These are phyloP conservation scores for Bombus pyrosoma DNA, from an alignment of 1,140 invertebrate species.

Conservation along the genomic window DNA sequence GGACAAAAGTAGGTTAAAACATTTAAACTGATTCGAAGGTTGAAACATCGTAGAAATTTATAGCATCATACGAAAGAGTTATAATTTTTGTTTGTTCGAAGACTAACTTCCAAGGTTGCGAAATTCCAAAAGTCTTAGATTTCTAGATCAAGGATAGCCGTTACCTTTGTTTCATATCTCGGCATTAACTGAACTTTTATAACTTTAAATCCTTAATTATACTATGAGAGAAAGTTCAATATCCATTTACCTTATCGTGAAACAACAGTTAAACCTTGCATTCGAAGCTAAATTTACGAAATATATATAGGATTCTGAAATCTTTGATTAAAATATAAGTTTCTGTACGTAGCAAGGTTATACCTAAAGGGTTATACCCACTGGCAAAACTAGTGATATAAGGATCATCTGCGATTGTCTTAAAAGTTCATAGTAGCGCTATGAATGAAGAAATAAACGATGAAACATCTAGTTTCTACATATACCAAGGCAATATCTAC, in stretches of 20 bases:
- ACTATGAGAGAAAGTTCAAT: background rate
- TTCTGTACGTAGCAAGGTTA: background rate
- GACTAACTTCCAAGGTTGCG: background rate
- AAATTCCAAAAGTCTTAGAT: background rate
- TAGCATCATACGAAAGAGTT: background rate
- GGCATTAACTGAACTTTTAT: background rate
- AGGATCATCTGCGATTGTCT: background rate
- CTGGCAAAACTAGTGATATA: too few relatives aligned
- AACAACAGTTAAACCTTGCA: too few relatives aligned
- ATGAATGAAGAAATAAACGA: background rate
- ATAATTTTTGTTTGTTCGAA: background rate
- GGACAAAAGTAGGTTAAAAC: background rate
- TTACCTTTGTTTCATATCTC: background rate
- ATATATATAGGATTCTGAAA: background rate
- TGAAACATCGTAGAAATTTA: constrained; percentile 4
- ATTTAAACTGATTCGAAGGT: background rate
- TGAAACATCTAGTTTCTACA: background rate
- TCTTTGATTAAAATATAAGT: background rate
- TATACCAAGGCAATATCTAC: background rate
- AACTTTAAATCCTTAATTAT: background rate
- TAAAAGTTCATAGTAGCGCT: background rate
- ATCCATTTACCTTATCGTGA: background rate
- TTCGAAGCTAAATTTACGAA: background rate
- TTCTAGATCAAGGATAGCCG: background rate
- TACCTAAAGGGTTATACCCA: too few relatives aligned